Conservation (phyloP, 2,797 vertebrate genomes). For the Galago senegalensis region DNA sequence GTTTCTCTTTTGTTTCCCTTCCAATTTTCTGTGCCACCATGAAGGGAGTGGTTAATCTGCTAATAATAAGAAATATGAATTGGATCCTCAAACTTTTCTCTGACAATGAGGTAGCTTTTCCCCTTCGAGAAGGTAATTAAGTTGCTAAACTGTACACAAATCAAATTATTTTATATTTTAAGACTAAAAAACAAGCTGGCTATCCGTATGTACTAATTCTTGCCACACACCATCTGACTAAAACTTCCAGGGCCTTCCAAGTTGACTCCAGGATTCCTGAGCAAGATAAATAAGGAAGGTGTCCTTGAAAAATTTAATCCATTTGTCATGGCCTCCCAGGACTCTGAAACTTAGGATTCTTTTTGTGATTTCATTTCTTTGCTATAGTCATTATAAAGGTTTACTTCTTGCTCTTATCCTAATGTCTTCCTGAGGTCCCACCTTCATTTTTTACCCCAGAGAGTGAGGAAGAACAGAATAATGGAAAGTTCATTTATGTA, state of each 20-base stretch:
- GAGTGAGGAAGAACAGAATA: background rate
- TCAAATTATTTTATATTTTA: slow-evolving; percentile 34
- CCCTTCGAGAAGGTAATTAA: slow-evolving; percentile 55
- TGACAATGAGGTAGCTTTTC: slow-evolving; percentile 28
- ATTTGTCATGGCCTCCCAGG: background rate
- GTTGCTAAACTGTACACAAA: background rate
- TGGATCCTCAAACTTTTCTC: background rate
- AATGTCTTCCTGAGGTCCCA: background rate
- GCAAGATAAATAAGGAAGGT: background rate
- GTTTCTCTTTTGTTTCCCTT: background rate
- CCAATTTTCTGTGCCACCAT: background rate
- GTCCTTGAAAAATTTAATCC: background rate
- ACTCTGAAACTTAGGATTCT: background rate
- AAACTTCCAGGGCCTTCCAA: background rate
- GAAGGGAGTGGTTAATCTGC: background rate
- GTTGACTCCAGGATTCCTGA: background rate
- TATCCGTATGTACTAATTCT: background rate
- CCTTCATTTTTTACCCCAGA: background rate
- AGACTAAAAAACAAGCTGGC: background rate
- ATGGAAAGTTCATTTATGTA: background rate
- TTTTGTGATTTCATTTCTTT: slow-evolving; percentile 21
- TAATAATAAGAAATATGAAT: slow-evolving; percentile 51
- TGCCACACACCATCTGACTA: background rate
- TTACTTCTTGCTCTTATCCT: background rate
- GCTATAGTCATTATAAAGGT: background rate